A percentile compares a stretch with the other conserved stretches of the same genome.
Evolutionary conservation across 2,797 vertebrate species (phyloP).

Genomic region (Cheracebus regulus): DNA sequence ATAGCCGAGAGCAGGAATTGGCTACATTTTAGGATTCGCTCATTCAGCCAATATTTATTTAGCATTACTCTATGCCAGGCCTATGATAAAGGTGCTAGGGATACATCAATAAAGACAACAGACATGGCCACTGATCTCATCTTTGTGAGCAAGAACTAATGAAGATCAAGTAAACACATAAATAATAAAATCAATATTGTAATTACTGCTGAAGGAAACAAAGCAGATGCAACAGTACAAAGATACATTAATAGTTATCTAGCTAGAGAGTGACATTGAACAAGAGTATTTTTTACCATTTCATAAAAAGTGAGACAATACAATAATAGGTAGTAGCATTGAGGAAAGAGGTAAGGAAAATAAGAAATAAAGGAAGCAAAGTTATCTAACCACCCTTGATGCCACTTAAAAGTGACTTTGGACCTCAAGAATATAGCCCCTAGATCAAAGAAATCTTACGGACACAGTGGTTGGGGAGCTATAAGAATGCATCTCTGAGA

Average conservation of each 20-base stretch:
- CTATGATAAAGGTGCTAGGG: background rate
- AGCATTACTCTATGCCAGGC: background rate
- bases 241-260: background rate
- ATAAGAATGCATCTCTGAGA: background rate
- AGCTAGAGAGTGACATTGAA: background rate
- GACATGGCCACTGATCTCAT: background rate
- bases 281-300: background rate
- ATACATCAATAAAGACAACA: background rate
- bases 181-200: background rate
- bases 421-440: background rate
- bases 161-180: background rate
- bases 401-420: background rate
- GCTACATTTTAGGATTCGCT: background rate
- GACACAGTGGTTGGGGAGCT: background rate
- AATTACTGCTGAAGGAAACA: background rate
- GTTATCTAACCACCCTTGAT: background rate
- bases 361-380: background rate
- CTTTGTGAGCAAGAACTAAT: background rate
- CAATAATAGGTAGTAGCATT: background rate
- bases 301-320: background rate
- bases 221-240: background rate
- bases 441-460: background rate
- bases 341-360: background rate
- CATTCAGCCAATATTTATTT: background rate
- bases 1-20: background rate